Percentiles rank a stretch among this genome's conserved stretches.
phyloP scores from a whole-genome alignment of 92 coral and sea anemone genomes.

The Epizoanthus rinbou region DNA sequence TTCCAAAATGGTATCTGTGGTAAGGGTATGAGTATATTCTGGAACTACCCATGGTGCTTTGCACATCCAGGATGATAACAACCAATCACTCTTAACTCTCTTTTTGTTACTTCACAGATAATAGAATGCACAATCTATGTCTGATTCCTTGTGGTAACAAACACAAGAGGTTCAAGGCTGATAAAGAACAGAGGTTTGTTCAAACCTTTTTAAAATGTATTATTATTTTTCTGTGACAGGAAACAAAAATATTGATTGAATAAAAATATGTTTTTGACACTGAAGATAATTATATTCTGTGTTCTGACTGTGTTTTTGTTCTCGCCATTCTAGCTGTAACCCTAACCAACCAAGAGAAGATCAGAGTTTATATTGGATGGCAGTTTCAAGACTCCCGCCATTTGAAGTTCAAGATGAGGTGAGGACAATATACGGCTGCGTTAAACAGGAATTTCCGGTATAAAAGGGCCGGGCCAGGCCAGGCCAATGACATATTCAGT shows the following conservation, averaged over 20 bases:
- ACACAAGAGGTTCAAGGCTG: constrained; percentile 48
- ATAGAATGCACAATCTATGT: constrained; percentile 67
- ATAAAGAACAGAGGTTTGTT: constrained; percentile 55
- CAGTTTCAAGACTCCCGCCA: constrained; percentile 89
- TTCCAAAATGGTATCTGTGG: too few species aligned
- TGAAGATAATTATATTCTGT: background rate
- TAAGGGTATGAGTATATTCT: too few species aligned
- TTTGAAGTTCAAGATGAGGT: constrained; percentile 90
- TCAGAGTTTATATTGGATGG: constrained; percentile 89
- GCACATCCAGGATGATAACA: too few species aligned
- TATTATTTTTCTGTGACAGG: background rate
- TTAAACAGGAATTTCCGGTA: too few species aligned
- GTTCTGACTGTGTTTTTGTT: background rate
- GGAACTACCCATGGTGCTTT: too few species aligned
- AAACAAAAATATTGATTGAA: constrained; percentile 22
- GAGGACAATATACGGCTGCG: too few species aligned
- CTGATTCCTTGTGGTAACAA: constrained; percentile 61
- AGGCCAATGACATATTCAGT: too few species aligned
- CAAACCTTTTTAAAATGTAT: background rate
- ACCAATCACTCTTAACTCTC: background rate
- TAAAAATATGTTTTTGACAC: constrained; percentile 20
- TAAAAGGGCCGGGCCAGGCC: too few species aligned
- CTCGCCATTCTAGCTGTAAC: background rate
- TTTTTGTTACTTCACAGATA: constrained; percentile 50
- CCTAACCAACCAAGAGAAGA: constrained; percentile 81